Percentiles rank a stretch among this genome's conserved stretches.
phyloP scores from a whole-genome alignment of 1,140 invertebrate genomes.

The Trichomalopsis sarcophagae region DNA sequence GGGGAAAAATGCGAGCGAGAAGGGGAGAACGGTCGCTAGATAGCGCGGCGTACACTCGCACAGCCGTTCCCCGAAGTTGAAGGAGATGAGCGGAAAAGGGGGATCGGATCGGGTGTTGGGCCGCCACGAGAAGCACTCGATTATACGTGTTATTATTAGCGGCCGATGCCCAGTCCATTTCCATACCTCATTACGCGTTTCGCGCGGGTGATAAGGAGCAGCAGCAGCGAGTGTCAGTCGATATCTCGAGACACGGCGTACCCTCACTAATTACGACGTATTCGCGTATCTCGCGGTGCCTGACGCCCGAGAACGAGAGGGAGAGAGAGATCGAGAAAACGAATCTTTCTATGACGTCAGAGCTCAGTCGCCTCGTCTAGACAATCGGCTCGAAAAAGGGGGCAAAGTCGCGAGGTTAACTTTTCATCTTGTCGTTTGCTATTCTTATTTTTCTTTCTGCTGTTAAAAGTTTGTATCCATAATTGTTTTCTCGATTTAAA shows the following conservation, averaged over 20 bases:
- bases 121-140: conserved; percentile 54
- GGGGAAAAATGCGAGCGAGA: conserved; percentile 6
- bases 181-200: conserved; percentile 62
- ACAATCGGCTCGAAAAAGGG: conserved; percentile 24
- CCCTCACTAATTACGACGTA: conserved; percentile 59
- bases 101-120: conserved; percentile 18
- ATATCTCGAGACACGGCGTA: conserved; percentile 59
- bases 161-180: conserved; percentile 58
- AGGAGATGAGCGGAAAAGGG: conserved; percentile 16
- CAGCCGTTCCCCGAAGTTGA: no score
- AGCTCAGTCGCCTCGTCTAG: conserved; percentile 26
- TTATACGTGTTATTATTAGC: conserved; percentile 65
- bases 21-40: background rate
- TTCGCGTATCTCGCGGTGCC: background rate
- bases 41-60: no score
- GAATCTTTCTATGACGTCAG: conserved; percentile 29
- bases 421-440: background rate
- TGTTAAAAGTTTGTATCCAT: no score
- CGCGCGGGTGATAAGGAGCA: conserved; percentile 55
- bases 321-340: background rate
- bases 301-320: background rate
- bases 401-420: background rate
- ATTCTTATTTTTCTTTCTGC: background rate
- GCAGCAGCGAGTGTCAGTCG: conserved; percentile 57
- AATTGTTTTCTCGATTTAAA: background rate